Evolutionary conservation across 1,140 invertebrate species (phyloP).

Genomic region (Chelonus insularis): DNA sequence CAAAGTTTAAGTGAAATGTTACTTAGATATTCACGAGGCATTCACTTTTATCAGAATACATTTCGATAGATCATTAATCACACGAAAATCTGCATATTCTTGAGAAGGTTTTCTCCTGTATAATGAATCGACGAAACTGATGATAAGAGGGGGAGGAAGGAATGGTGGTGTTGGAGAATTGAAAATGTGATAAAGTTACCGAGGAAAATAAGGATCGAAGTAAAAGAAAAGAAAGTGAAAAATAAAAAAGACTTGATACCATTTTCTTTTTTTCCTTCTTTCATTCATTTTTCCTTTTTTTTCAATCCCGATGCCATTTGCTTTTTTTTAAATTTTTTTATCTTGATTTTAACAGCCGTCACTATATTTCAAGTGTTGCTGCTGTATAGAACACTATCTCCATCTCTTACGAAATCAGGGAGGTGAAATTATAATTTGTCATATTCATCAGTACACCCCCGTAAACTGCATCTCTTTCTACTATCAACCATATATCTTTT

Average conservation of each 20-base stretch:
- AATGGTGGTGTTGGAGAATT: neutral
- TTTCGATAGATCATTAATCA: constrained; percentile 17
- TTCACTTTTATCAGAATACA: neutral
- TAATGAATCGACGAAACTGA: constrained; percentile 2
- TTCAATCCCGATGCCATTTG: too few relatives aligned
- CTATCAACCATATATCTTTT: neutral
- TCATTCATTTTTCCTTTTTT: too few relatives aligned
- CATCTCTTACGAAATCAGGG: constrained; percentile 17
- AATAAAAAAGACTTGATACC: too few relatives aligned
- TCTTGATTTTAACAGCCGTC: neutral
- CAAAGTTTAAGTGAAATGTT: neutral
- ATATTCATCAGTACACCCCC: constrained; percentile 38
- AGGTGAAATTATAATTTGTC: constrained; percentile 45
- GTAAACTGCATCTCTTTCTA: neutral
- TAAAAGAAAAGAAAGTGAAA: neutral
- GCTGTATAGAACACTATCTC: neutral
- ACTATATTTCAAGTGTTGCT: neutral
- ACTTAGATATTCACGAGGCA: too few relatives aligned
- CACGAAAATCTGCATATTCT: neutral
- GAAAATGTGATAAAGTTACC: constrained; percentile 5
- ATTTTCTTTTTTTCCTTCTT: too few relatives aligned
- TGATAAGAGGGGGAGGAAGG: neutral
- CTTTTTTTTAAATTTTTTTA: too few relatives aligned
- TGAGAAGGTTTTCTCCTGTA: neutral
- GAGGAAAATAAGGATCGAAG: constrained; percentile 1